Percentiles rank a stretch among this genome's conserved stretches.
These are phyloP conservation scores for Enteromius radiatus DNA, from an alignment of 2,797 vertebrate species.

Conservation along the genomic window DNA sequence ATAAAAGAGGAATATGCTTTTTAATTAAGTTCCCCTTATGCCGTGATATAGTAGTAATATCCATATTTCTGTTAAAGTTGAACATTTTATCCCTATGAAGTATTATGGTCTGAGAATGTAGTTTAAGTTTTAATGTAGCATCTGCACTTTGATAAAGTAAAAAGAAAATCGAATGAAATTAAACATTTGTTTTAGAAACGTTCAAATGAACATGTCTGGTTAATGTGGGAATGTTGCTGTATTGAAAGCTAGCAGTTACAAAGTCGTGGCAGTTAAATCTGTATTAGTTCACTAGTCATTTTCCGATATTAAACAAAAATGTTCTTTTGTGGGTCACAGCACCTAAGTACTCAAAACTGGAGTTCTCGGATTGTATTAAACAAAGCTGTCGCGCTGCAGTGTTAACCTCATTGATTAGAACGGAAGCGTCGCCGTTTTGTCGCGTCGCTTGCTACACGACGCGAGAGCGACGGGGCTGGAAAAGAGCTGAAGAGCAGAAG, in stretches of 20 bases:
- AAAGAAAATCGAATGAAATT: not conserved
- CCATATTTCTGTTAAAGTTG: not conserved
- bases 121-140: not conserved
- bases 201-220: not conserved
- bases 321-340: not conserved
- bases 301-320: not conserved
- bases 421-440: not conserved
- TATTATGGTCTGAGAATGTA: not conserved
- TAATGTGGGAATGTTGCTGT: not conserved
- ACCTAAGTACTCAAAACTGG: not conserved
- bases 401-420: not conserved
- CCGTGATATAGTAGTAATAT: not conserved
- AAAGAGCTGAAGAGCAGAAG: slow-evolving; percentile 37
- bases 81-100: not conserved
- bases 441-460: not conserved
- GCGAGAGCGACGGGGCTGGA: slow-evolving; percentile 12
- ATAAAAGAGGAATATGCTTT: not conserved
- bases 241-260: not conserved
- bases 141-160: not conserved
- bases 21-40: not conserved
- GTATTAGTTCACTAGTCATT: not conserved
- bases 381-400: not conserved
- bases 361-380: not conserved
- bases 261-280: too few relatives aligned
- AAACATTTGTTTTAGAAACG: not conserved